Percentiles rank a stretch among this genome's conserved stretches.
Conservation (phyloP, 1,140 invertebrate genomes). For the Lepidurus couesii region DNA sequence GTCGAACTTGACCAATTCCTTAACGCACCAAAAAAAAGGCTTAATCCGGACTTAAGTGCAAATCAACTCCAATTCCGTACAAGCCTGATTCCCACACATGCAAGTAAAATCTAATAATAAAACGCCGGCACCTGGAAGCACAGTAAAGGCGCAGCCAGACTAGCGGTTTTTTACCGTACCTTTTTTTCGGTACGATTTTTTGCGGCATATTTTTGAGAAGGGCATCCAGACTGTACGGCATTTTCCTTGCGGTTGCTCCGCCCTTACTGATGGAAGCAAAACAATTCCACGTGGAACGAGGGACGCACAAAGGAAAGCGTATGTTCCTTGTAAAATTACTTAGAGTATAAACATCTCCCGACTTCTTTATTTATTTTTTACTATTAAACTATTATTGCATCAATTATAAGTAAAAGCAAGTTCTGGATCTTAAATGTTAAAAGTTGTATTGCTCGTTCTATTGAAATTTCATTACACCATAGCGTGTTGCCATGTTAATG, state of each 20-base stretch:
- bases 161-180: neutral
- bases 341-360: neutral
- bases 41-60: too few species aligned
- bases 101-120: too few species aligned
- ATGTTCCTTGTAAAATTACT: neutral
- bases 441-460: too few species aligned
- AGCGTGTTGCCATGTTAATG: too few species aligned
- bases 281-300: neutral
- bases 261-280: neutral
- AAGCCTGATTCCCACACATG: too few species aligned
- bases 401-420: too few species aligned
- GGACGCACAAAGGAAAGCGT: neutral
- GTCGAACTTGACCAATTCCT: too few species aligned
- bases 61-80: too few species aligned
- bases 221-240: neutral
- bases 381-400: neutral
- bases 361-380: neutral
- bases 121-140: too few species aligned
- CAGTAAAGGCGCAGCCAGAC: neutral
- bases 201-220: neutral
- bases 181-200: neutral
- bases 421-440: too few species aligned
- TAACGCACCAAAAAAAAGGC: too few species aligned
- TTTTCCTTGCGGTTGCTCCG: neutral
- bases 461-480: too few species aligned